These are phyloP conservation scores for Hylyphantes graminicola DNA, from an alignment of 1,140 invertebrate genomes.

Conservation along the genomic window DNA sequence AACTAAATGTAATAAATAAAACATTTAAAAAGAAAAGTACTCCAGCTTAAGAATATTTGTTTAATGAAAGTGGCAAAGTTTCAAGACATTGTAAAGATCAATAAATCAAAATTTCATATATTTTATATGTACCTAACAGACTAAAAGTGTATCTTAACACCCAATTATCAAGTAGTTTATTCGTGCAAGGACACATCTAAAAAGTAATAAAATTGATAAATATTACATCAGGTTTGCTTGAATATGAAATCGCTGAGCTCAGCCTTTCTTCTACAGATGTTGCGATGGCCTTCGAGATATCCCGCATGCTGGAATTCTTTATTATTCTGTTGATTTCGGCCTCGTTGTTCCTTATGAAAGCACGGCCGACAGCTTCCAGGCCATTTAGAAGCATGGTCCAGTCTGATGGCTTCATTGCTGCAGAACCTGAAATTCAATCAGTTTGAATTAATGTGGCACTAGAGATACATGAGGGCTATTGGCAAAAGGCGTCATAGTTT, in stretches of 20 bases:
- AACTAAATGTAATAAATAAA: too few species aligned
- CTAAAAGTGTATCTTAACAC: too few species aligned
- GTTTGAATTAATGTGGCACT: background rate
- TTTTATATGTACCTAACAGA: too few species aligned
- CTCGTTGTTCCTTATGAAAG: slow-evolving; percentile 28
- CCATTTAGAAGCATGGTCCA: slow-evolving; percentile 35
- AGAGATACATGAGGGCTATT: too few species aligned
- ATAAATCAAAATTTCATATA: too few species aligned
- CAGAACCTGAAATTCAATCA: background rate
- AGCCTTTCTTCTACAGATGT: slow-evolving; percentile 26
- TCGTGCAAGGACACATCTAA: background rate
- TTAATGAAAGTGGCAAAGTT: too few species aligned
- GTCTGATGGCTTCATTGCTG: slow-evolving; percentile 32
- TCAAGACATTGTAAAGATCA: too few species aligned
- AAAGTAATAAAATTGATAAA: background rate
- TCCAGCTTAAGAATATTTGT: too few species aligned
- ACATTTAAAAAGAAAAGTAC: too few species aligned
- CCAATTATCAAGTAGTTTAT: too few species aligned
- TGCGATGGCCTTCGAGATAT: slow-evolving; percentile 14
- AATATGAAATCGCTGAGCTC: slow-evolving; percentile 2
- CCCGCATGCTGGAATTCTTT: slow-evolving; percentile 27
- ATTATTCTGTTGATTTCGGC: slow-evolving; percentile 19
- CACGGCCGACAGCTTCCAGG: slow-evolving; percentile 13
- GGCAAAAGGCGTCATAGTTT: too few species aligned
- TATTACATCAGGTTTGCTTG: slow-evolving; percentile 36